Conservation (phyloP, 2,888 invertebrate genomes). For the Lithophane semibrunnea region DNA sequence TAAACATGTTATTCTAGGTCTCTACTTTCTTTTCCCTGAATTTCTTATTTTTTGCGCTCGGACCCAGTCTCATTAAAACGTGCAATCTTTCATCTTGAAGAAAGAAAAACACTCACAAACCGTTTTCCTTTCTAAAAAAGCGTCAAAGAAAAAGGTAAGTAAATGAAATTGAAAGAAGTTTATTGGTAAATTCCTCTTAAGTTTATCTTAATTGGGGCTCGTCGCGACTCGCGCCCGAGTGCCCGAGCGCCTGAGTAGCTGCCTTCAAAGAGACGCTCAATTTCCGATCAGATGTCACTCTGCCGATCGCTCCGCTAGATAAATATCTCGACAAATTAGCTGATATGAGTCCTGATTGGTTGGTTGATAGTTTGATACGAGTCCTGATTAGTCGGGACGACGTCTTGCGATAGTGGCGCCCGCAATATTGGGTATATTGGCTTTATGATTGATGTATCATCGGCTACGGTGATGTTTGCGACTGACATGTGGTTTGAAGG, state of each 20-base stretch:
- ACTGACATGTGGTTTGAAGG: slow-evolving; percentile 13
- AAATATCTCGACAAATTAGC: slow-evolving; percentile 66
- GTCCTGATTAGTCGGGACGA: slow-evolving; percentile 41
- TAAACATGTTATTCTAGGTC: background rate
- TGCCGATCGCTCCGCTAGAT: slow-evolving; percentile 51
- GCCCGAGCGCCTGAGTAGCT: background rate
- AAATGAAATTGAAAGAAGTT: slow-evolving; percentile 42
- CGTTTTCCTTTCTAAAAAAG: slow-evolving; percentile 9
- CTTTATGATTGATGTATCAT: slow-evolving; percentile 47
- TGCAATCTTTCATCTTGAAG: slow-evolving; percentile 9
- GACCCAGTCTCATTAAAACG: background rate
- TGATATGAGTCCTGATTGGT: slow-evolving; percentile 49
- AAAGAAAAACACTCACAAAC: slow-evolving; percentile 10
- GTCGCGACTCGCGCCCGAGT: background rate
- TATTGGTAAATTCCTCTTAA: slow-evolving; percentile 51
- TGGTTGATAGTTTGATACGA: slow-evolving; percentile 27
- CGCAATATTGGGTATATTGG: slow-evolving; percentile 29
- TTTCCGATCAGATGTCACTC: slow-evolving; percentile 51
- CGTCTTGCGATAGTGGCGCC: slow-evolving; percentile 14
- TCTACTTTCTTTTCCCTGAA: background rate
- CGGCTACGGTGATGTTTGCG: slow-evolving; percentile 16
- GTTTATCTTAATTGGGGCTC: slow-evolving; percentile 41
- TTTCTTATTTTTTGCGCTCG: background rate
- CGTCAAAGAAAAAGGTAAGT: slow-evolving; percentile 28
- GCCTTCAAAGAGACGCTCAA: slow-evolving; percentile 56